Conservation (phyloP, 1,140 invertebrate genomes). For the Leguminivora glycinivorella region DNA sequence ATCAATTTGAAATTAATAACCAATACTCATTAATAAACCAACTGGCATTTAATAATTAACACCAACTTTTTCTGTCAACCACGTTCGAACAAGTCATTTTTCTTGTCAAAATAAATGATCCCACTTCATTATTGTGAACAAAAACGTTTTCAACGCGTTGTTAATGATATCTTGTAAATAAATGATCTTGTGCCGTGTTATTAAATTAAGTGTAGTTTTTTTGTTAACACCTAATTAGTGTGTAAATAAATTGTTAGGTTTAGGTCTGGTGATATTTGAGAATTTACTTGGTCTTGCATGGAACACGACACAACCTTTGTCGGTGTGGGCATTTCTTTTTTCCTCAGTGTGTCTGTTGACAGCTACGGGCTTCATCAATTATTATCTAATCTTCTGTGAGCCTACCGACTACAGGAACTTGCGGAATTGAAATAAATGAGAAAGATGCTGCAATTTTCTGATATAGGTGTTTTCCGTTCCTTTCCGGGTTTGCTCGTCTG, state of each 20-base stretch:
- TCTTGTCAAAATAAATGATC: constrained; percentile 26
- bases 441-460: too few relatives aligned
- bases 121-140: constrained; percentile 3
- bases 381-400: too few relatives aligned
- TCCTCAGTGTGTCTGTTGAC: too few relatives aligned
- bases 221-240: constrained; percentile 8
- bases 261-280: background rate
- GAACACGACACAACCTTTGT: background rate
- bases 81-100: constrained; percentile 7
- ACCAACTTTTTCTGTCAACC: constrained; percentile 16
- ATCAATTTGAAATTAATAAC: constrained; percentile 11
- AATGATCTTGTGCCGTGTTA: constrained; percentile 12
- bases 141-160: constrained; percentile 26
- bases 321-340: background rate
- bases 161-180: constrained; percentile 24
- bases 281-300: background rate
- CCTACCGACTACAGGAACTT: too few relatives aligned
- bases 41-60: constrained; percentile 15
- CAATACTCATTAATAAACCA: background rate
- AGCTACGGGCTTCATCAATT: too few relatives aligned
- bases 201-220: constrained; percentile 21
- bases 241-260: background rate
- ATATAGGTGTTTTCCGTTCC: too few relatives aligned
- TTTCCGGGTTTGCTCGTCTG: too few relatives aligned
- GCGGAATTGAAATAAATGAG: too few relatives aligned